A percentile compares a stretch with the other conserved stretches of the same genome.
Conservation (phyloP, 2,797 vertebrate species). For the Atherinosoma microstoma region DNA sequence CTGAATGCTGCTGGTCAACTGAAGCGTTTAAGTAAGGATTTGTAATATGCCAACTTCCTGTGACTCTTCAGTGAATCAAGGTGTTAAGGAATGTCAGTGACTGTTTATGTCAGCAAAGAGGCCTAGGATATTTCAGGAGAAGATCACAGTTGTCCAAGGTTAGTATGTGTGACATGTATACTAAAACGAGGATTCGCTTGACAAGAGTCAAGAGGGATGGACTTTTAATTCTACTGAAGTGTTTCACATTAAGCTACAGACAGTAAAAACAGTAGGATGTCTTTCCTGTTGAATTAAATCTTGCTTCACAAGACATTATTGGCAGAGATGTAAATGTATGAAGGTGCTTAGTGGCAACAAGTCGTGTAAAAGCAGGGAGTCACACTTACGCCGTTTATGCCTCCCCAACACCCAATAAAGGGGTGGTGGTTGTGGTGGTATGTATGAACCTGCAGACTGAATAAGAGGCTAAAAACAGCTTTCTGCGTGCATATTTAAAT, state of each 20-base stretch:
- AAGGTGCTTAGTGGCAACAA: not conserved
- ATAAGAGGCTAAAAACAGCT: constrained; percentile 4
- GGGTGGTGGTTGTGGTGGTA: too few relatives aligned
- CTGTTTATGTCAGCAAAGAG: constrained; percentile 54
- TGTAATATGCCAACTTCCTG: constrained; percentile 15
- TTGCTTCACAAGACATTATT: not conserved
- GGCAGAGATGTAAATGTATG: constrained; percentile 8
- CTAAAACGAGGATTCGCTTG: constrained; percentile 46
- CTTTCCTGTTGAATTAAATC: not conserved
- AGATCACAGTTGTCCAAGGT: constrained; percentile 52
- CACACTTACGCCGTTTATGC: not conserved
- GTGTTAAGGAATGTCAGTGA: constrained; percentile 55
- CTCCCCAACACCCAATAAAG: not conserved
- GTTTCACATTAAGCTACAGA: constrained; percentile 12
- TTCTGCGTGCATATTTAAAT: constrained; percentile 41
- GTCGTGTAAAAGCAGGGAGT: not conserved
- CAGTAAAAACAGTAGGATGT: constrained; percentile 7
- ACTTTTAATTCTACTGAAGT: constrained; percentile 21
- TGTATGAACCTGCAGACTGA: constrained; percentile 6
- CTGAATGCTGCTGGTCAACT: not conserved
- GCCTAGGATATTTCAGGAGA: constrained; percentile 69
- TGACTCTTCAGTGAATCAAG: constrained; percentile 17
- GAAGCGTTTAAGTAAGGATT: not conserved
- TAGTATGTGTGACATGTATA: constrained; percentile 46
- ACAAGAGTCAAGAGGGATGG: constrained; percentile 28